Base-by-base conservation (phyloP, 2,888 invertebrate genomes). In the Bembecia ichneumoniformis region DNA sequence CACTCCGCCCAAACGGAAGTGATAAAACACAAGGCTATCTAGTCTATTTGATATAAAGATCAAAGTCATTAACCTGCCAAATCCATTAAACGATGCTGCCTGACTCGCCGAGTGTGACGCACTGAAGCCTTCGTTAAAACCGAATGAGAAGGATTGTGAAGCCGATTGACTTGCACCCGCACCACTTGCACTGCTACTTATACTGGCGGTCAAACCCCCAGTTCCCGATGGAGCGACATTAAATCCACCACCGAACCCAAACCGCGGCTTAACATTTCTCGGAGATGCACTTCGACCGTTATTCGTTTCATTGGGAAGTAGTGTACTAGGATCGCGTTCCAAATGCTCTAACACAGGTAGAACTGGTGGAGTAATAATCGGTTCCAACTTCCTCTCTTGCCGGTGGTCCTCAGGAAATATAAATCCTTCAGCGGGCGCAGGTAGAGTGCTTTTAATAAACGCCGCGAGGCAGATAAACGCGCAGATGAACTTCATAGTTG, bases 41-140 rank as follows among this genome's bases (percentile, higher is more conserved):
- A 20, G 4, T 20, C 20, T 20, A 28, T 5, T 28, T 28, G 7
- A 28, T 28, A 28, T 28, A 28, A 28, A 28, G 28, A 28, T 28
- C 28, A 28, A 40, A 40, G 40, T 40, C 40, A 40, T 14, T 40
- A 40, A 87, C 87, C 80, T 79, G 66, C 82, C 80, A 53, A 86
- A 83, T 51, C 84, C 82, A 61, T 78, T 81, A 62, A 87, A 86
- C 4, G 87, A 84, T 0, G 87, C 74, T 9, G 88, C 74, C 56
- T 87, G 86, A 51, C 87, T 88, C 20, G 86, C 86, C 1, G 88
- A 82, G 43, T 88, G 88, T 3, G 87, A 87, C 20, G 82, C 81
- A 58, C 87, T 83, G 64, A 87, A 87, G 7, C 87, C 87, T 55
- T 87, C 79, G 50, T 75, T 82, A 57, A 84, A 86, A n/a, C 87